Evolutionary conservation across 2,113 vertebrate genomes (phyloP), one percentile per base, ranked within the genome.

Genomic region (Elanoides forficatus): DNA sequence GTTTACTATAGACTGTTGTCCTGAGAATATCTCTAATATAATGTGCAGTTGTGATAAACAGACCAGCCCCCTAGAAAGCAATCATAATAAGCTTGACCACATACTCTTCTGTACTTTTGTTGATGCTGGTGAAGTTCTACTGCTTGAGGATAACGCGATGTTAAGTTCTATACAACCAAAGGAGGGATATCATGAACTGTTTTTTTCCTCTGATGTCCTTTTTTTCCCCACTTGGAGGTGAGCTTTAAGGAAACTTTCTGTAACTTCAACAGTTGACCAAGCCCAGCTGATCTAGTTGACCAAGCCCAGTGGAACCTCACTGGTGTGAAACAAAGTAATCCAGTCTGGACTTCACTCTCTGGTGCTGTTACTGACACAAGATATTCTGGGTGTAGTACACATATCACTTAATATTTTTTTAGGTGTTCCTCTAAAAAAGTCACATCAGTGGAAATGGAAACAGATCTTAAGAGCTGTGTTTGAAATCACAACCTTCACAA

Each of bases 111-210:
- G 10, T 76, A 45, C 17, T 76, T 81, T 7, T 48, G 16, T 26
- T 75, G 32, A 19, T 55, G 32, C 14, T 83, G 43, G 6, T 81
- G 23, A 79, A 75, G 23, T 82, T 63, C 15, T 91, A 10, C 30
- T 66, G 13, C 71, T 83, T 36, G 55, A 67, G n/a, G 22, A 17
- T 45, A 56, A n/a, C 30, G 11, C 0, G 0, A 1, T 55, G 11
- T 81, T 59, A 63, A 47, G 8, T n/a, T 53, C 47, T 59, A 0
- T 43, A 9, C 5, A 60, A 48, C 30, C 11, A 65, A 56, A 50
- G 10, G 6, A 86, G 42, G 13, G 6, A 32, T 36, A 23, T 53
- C 32, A 34, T 67, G 29, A 71, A 40, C 30, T 42, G 23, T 22
- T 74, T 88, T 16, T 38, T 72, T 7, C 3, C 30, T 68, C 23